Base-by-base conservation (phyloP, 1,140 invertebrate species). In the Lepidurus arcticus region DNA sequence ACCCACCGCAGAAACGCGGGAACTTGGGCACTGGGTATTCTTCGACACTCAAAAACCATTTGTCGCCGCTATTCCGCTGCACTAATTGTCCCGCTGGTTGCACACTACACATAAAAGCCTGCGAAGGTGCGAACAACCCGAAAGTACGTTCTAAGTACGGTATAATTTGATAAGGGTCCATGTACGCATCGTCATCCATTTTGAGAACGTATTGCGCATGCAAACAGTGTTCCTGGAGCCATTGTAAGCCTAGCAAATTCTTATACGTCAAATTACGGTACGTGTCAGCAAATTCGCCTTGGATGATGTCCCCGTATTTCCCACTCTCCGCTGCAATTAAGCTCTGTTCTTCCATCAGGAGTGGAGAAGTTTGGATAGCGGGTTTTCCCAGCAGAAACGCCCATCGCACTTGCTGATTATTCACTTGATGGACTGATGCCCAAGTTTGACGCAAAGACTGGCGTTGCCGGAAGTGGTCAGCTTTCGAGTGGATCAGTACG, bases 131-230 rank as follows among this genome's bases (percentile, higher is more conserved):
- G 16, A 44, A 44, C 21, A 78, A 45, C 8, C 81, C 81, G 73
- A 83, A 84, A 43, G 82, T 83, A 53, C 82, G 76, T 11, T 74
- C 79, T 11, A 85, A 80, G 78, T 83, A 83, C n/a, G 83, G 80
- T 53, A 84, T 78, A 7, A 88, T 79, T 75, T 85, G 85, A 73
- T 85, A 85, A 16, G 87, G 84, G 80, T 89, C 86, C 21, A 88
- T 81, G 79, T 87, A 88, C 7, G 87, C 84, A 81, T 89, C 88
- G 78, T 89, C 88, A 79, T 89, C 88, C 16, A 86, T 84, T 82
- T 89, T 89, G 5, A 89, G 75, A 13, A 88, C 77, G 78, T 84
- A 85, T 73, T 82, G 81, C 9, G 86, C 83, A 34, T 84, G 78
- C 1, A 83, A 80, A 81, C 87, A 89, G 79, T 84, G 80, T n/a